Percentiles rank a stretch among this genome's conserved stretches.
Evolutionary conservation across 2,888 invertebrate genomes (phyloP).

Genomic region (Ornithoptera alexandrae): DNA sequence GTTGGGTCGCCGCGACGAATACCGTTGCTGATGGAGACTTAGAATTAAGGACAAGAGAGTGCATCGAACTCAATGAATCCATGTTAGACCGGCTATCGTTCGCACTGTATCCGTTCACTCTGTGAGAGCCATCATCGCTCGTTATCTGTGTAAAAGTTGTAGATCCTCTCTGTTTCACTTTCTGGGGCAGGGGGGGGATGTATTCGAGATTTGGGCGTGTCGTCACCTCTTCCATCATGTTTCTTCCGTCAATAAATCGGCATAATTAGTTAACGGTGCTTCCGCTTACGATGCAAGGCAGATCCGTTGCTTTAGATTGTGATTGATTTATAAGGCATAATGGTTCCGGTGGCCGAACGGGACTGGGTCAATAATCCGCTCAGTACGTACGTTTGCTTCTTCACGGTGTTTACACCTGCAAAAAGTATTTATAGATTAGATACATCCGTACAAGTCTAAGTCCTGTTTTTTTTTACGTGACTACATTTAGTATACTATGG

Average conservation of each 20-base stretch:
- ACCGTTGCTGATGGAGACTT: constrained; percentile 77
- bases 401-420: constrained; percentile 61
- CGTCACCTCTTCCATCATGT: constrained; percentile 78
- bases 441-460: constrained; percentile 18
- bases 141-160: constrained; percentile 74
- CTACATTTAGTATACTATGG: not conserved
- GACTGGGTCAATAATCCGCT: constrained; percentile 68
- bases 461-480: not conserved
- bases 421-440: constrained; percentile 46
- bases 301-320: constrained; percentile 62
- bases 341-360: constrained; percentile 70
- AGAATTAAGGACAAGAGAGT: constrained; percentile 79
- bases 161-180: constrained; percentile 71
- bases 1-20: constrained; percentile 76
- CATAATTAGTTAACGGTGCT: constrained; percentile 72
- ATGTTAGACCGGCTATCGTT: constrained; percentile 54
- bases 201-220: constrained; percentile 68
- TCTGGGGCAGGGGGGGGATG: constrained; percentile 80
- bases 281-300: constrained; percentile 64
- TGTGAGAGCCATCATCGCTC: constrained; percentile 50
- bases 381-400: constrained; percentile 53
- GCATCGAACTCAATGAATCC: constrained; percentile 76
- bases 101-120: constrained; percentile 58
- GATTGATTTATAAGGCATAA: constrained; percentile 73
- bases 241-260: constrained; percentile 59